These are phyloP conservation scores for Champsocephalus gunnari DNA, from an alignment of 2,797 vertebrate species.

Conservation along the genomic window DNA sequence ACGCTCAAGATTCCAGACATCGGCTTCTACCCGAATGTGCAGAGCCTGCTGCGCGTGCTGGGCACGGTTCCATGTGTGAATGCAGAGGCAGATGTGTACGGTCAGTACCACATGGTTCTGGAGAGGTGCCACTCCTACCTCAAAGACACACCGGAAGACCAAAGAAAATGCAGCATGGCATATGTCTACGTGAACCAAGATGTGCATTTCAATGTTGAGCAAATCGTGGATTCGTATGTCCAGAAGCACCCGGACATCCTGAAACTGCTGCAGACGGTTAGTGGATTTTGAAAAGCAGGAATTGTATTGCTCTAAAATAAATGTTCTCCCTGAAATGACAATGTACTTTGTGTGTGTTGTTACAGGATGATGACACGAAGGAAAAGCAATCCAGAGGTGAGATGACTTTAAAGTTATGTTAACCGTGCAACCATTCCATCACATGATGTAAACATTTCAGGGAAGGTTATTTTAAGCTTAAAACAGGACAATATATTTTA, in stretches of 20 bases:
- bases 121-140: constrained; percentile 91
- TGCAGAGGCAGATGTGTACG: constrained; percentile 90
- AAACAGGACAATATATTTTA: background rate
- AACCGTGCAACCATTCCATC: background rate
- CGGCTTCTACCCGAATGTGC: constrained; percentile 96
- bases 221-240: constrained; percentile 94
- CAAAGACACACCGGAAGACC: constrained; percentile 87
- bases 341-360: constrained; percentile 47
- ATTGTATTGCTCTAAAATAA: background rate
- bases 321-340: constrained; percentile 1
- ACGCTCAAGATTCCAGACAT: constrained; percentile 96
- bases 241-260: constrained; percentile 90
- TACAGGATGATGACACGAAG: constrained; percentile 79
- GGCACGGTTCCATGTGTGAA: constrained; percentile 95
- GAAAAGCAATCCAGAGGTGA: constrained; percentile 81
- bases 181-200: constrained; percentile 95
- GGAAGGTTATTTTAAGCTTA: background rate
- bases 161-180: constrained; percentile 91
- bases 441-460: background rate
- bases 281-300: constrained; percentile 18
- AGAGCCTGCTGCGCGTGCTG: constrained; percentile 92
- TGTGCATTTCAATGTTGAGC: constrained; percentile 93
- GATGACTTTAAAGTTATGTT: constrained; percentile 1
- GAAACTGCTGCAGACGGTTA: constrained; percentile 80
- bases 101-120: constrained; percentile 92